Conservation (phyloP, 2,888 invertebrate species). For the Teleogryllus oceanicus region DNA sequence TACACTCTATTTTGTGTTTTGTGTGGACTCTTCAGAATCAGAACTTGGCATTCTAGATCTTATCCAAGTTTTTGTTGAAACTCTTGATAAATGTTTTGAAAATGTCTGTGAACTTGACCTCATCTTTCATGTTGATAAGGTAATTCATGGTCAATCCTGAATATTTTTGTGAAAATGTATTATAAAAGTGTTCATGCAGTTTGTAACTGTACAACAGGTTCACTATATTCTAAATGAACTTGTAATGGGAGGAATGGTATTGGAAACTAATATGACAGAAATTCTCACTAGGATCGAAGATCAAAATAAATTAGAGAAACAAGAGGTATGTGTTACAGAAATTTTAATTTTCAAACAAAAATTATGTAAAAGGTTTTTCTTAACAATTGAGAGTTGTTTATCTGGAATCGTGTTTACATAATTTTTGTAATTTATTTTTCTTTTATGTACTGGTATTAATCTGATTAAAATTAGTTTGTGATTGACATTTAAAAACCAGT, state of each 20-base stretch:
- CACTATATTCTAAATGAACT: constrained; percentile 94
- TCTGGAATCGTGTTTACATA: too few relatives aligned
- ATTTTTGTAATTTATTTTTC: too few relatives aligned
- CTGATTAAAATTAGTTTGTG: too few relatives aligned
- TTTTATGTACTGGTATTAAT: too few relatives aligned
- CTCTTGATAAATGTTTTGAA: constrained; percentile 98
- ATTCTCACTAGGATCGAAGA: constrained; percentile 93
- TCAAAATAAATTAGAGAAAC: constrained; percentile 96
- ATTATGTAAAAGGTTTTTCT: too few relatives aligned
- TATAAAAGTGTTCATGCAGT: not conserved
- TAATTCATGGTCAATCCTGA: constrained; percentile 44
- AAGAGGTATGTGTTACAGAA: constrained; percentile 66
- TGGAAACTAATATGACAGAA: constrained; percentile 99
- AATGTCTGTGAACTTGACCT: constrained; percentile 98
- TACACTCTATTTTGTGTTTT: constrained; percentile 97
- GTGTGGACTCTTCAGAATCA: constrained; percentile 98
- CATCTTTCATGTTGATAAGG: constrained; percentile 95
- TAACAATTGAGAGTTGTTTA: too few relatives aligned
- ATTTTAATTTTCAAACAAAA: too few relatives aligned
- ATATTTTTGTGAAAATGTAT: not conserved
- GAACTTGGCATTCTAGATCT: constrained; percentile 96
- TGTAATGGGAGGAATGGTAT: constrained; percentile 99
- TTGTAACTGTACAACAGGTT: constrained; percentile 53
- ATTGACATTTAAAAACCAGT: too few relatives aligned
- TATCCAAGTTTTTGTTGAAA: constrained; percentile 97